Conservation (phyloP, 2,888 invertebrate species). For the Ophion slaviceki region DNA sequence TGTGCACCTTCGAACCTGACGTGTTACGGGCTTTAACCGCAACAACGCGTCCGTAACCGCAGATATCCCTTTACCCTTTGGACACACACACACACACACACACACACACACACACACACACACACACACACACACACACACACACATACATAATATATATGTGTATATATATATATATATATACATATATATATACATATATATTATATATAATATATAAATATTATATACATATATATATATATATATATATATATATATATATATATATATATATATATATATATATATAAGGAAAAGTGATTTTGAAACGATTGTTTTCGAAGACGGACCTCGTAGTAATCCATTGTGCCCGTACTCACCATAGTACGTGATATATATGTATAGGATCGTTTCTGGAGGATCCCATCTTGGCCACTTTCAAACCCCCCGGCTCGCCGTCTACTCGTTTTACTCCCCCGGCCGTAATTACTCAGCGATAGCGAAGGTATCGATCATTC, state of each 20-base stretch:
- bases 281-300: not conserved
- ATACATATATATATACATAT: not conserved
- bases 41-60: conserved; percentile 81
- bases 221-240: not conserved
- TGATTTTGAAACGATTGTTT: not conserved
- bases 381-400: conserved; percentile 19
- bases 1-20: conserved; percentile 76
- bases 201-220: conserved; percentile 23
- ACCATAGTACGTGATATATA: not conserved
- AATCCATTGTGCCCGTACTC: not conserved
- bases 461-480: conserved; percentile 77
- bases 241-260: not conserved
- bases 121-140: too few relatives aligned
- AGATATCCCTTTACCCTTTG: conserved; percentile 77
- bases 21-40: conserved; percentile 81
- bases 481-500: conserved; percentile 76
- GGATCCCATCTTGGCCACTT: conserved; percentile 15
- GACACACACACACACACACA: too few relatives aligned
- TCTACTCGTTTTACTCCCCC: conserved; percentile 57
- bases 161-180: not conserved
- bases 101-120: too few relatives aligned
- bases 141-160: too few relatives aligned
- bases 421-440: conserved; percentile 11
- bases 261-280: too few relatives aligned
- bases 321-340: not conserved